phyloP scores from a whole-genome alignment of 2,113 vertebrate species.

The Smithornis capensis region DNA sequence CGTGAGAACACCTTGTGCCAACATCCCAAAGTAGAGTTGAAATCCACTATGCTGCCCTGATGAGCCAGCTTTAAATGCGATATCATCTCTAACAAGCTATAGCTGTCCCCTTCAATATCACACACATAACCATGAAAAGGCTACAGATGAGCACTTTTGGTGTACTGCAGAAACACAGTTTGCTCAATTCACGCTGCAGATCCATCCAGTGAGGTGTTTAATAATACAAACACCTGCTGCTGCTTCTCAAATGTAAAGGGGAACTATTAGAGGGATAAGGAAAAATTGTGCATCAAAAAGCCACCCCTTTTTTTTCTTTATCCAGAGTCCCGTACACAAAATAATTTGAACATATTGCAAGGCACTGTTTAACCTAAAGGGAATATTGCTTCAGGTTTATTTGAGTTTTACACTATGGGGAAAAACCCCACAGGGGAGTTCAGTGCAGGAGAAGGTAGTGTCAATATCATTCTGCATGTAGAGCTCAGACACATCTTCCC shows the following conservation, averaged over 20 bases:
- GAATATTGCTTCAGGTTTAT: background rate
- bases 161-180: background rate
- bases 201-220: background rate
- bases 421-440: background rate
- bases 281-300: background rate
- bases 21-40: conserved; percentile 13
- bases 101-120: background rate
- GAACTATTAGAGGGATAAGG: background rate
- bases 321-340: background rate
- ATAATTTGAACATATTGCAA: background rate
- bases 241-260: background rate
- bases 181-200: background rate
- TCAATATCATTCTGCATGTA: background rate
- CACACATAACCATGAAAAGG: background rate
- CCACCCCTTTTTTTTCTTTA: background rate
- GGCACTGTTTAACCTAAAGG: background rate
- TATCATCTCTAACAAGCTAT: background rate
- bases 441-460: background rate
- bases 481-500: background rate
- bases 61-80: background rate
- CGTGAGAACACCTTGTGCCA: background rate
- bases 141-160: background rate
- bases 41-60: background rate
- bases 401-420: background rate
- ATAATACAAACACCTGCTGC: conserved; percentile 1